Evolutionary conservation across 2,113 vertebrate species (phyloP), one percentile per base, ranked within the genome.

Genomic region (Festucalex cinctus): DNA sequence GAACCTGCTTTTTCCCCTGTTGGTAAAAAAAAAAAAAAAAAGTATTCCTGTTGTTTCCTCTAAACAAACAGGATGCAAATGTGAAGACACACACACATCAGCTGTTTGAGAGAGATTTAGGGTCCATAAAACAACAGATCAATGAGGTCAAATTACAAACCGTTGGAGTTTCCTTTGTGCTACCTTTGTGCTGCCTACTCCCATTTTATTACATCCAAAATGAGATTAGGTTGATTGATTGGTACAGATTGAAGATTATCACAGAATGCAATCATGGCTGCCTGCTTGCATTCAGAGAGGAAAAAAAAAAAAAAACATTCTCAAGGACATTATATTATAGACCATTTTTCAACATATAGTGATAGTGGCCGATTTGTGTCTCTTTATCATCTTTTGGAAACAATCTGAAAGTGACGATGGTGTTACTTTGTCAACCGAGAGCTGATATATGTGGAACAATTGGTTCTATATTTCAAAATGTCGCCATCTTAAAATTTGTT

Each of bases 71-170:
- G 13, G 64, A 76, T 78, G 75, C 77, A 82, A 76, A 70, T 70
- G 71, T 53, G 79, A 63, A 80, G 76, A 82, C 78, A 75, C 64
- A 56, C 75, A 76, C 74, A 76, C 70, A 84, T 1, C 26, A 3
- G 9, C 36, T 22, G 10, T 39, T n/a, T 36, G 9, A 35, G 7
- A 26, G 20, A 63, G 20, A 63, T 43, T 63, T 63, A 86, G 73
- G 71, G 86, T 89, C 85, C 84, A 86, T 86, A 85, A 83, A 83
- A 67, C 80, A 78, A 73, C 69, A 62, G 88, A 90, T 89, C 89
- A 88, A 90, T 90, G 86, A 81, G 81, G 86, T 86, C 81, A 86
- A 88, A 88, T 90, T 88, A 90, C 88, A 86, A 79, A 76, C 83
- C 80, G 84, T 74, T 85, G 76, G 76, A 89, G 80, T 90, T 89